Conservation (phyloP, 1,140 invertebrate species). For the Globodera ellingtonae region DNA sequence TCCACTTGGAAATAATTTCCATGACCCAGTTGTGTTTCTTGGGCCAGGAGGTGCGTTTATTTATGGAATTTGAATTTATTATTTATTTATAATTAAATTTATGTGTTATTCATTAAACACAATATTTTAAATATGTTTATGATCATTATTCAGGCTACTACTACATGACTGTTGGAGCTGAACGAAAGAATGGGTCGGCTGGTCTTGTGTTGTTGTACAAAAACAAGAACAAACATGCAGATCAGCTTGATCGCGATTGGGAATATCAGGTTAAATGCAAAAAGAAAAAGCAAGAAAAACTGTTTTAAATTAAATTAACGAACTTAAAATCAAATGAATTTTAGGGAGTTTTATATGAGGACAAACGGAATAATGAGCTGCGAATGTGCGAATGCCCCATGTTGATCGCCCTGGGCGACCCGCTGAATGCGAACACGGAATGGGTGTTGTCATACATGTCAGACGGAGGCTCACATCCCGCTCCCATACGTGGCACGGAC, state of each 20-base stretch:
- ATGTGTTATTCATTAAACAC: too few species aligned
- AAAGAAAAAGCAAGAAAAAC: background rate
- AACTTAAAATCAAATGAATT: background rate
- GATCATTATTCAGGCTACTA: background rate
- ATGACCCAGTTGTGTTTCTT: background rate
- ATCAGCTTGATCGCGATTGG: background rate
- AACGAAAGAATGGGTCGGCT: background rate
- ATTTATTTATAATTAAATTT: background rate
- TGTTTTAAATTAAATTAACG: background rate
- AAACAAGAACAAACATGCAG: background rate
- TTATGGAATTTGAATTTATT: background rate
- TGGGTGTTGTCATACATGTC: background rate
- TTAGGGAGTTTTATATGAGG: background rate
- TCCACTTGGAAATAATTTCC: background rate
- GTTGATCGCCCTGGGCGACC: background rate
- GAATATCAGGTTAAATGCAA: background rate
- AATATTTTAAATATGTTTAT: too few species aligned
- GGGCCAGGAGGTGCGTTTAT: background rate
- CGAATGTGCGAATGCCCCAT: background rate
- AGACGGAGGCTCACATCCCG: background rate
- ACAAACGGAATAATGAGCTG: background rate
- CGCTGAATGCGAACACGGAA: background rate
- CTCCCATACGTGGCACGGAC: background rate
- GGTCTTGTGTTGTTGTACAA: background rate
- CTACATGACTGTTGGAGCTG: background rate